Evolutionary conservation across 2,797 vertebrate species (phyloP), one percentile per base, ranked within the genome.

Genomic region (Harpagifer antarcticus): DNA sequence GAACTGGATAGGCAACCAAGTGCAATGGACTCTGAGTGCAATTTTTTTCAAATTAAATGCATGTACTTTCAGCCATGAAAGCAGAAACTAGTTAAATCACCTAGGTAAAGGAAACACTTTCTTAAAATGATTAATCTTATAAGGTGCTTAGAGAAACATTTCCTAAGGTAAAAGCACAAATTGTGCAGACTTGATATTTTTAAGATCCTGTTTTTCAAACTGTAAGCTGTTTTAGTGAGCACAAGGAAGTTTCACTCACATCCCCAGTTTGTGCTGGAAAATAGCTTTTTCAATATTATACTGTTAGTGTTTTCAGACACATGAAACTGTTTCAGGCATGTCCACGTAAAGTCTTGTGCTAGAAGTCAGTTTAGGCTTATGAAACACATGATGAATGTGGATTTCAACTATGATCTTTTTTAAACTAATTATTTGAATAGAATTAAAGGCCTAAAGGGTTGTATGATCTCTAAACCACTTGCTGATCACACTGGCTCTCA

Each of bases 381-480:
- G 0, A 68, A 65, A 60, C 45, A 68, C 37, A 44, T 20, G 13
- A 40, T 57, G 64, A 83, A 78, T 78, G 56, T 68, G 72, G 69
- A 60, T 64, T 50, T 72, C 14, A 50, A 11, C 14, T 43, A 47
- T 43, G 44, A 66, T 68, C 0, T 73, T 71, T 71, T 64, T 27
- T 37, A 49, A 65, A n/a, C 12, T 27, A 76, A 7, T 9, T 9
- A 12, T 62, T 61, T 57, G 48, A 65, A 27, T 40, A 9, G 3
- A 42, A 15, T 48, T 16, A 42, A 16, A 48, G 54, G 37, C 23
- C 17, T 12, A 17, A 40, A 55, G 19, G 44, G 50, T 13, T 59
- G 20, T 23, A 15, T 54, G 33, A 59, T 13, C 60, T 74, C 19
- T 16, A 49, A 57, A 47, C 33, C 16, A 50, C 60, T 49, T 61